These are phyloP conservation scores for Trichomalopsis sarcophagae DNA, from an alignment of 1,140 invertebrate genomes.

Conservation along the genomic window DNA sequence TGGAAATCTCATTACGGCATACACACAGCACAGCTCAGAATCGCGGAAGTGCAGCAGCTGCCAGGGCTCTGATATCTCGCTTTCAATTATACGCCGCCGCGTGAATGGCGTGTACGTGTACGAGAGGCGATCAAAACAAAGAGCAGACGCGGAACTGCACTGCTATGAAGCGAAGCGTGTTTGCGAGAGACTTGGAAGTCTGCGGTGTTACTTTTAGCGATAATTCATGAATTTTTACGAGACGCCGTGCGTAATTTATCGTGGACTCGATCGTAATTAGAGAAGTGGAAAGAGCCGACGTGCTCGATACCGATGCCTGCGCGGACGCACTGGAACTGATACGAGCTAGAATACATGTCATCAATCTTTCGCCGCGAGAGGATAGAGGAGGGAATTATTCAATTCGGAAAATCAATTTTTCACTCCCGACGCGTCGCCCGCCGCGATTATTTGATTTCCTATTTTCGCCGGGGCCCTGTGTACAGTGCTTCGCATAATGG, in stretches of 20 bases:
- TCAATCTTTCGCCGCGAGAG: neutral
- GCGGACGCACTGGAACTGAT: no score
- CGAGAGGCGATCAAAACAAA: neutral
- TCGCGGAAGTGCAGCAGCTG: constrained; percentile 2
- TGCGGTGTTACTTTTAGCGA: neutral
- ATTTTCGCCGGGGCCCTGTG: no score
- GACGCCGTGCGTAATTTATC: no score
- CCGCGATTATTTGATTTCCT: no score
- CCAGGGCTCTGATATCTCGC: neutral
- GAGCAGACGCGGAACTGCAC: neutral
- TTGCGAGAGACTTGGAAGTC: neutral
- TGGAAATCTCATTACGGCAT: neutral
- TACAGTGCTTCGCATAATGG: no score
- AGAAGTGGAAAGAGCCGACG: no score
- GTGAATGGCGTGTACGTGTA: neutral
- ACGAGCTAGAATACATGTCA: no score
- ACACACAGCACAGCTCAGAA: neutral
- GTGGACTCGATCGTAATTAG: no score
- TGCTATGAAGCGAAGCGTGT: neutral
- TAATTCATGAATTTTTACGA: no score
- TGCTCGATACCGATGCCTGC: no score
- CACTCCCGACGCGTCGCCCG: neutral
- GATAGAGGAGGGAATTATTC: neutral
- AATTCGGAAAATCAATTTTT: constrained; percentile 1
- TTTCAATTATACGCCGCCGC: neutral